A percentile compares a stretch with the other conserved stretches of the same genome.
phyloP scores from a whole-genome alignment of 2,797 vertebrate species.

The Falco berigora region DNA sequence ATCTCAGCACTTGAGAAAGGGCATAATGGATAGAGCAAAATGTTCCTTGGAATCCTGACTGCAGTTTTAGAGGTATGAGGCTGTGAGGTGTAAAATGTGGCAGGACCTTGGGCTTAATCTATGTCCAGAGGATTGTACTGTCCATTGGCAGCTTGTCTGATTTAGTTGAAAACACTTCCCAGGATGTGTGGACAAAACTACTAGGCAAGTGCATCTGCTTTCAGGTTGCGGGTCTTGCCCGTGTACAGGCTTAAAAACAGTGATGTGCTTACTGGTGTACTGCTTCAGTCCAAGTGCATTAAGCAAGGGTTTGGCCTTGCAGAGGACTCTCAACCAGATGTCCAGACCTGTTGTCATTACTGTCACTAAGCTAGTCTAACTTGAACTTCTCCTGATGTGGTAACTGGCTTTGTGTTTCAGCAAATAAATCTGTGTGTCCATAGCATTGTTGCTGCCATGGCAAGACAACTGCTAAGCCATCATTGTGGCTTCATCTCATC shows the following conservation, averaged over 20 bases:
- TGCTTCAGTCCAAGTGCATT: background rate
- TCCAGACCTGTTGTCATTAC: background rate
- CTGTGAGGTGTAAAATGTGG: background rate
- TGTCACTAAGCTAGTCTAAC: background rate
- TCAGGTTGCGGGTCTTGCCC: background rate
- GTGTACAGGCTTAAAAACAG: background rate
- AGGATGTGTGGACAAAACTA: background rate
- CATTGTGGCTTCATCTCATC: background rate
- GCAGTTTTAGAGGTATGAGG: background rate
- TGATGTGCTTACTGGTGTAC: background rate
- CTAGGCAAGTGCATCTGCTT: background rate
- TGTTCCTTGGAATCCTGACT: background rate
- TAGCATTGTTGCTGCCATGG: background rate
- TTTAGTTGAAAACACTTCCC: background rate
- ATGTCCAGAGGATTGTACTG: background rate
- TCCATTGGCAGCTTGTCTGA: background rate
- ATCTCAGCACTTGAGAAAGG: background rate
- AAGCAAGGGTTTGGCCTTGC: background rate
- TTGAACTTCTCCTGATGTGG: background rate
- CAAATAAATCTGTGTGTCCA: background rate
- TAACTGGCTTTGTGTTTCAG: background rate
- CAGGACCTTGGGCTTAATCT: background rate
- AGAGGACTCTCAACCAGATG: background rate
- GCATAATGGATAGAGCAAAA: background rate
- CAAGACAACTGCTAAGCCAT: background rate